Evolutionary conservation across 1,140 invertebrate genomes (phyloP), one percentile per base, ranked within the genome.

Genomic region (Drosophila pachea): DNA sequence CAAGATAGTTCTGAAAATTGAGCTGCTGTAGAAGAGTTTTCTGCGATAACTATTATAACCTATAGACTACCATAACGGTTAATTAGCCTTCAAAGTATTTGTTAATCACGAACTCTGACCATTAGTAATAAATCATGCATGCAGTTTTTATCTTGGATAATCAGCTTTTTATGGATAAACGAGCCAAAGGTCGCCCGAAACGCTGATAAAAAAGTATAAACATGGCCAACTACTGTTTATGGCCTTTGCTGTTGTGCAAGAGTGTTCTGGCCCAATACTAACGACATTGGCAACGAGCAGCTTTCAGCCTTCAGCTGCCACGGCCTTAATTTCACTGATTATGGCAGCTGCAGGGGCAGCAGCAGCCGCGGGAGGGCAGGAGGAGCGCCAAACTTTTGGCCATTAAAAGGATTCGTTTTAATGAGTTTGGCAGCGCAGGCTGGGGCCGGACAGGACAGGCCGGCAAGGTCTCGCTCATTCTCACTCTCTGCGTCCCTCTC

Each of bases 341-440:
- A 83, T 83, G 79, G 76, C 78, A 78, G 72, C 67, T 78, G 60
- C 67, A 61, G 49, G 49, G 54, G 58, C 76, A 70, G 70, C 72
- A 32, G 36, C 22, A 14, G 58, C 59, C n/a, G n/a, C n/a, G n/a
- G n/a, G n/a, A n/a, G n/a, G 4, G 38, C 38, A 40, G 11, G 11
- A 42, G 40, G 12, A 49, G 43, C 58, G 49, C 64, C 79, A 83
- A 83, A 83, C 76, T 83, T 83, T 83, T 84, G 79, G 74, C 79
- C 79, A 83, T 83, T 83, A 83, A 83, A 83, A 83, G 83, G 79
- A 83, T 84, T 83, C 79, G 76, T 83, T 83, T 83, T 83, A 83
- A 83, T 83, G 79, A 83, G 79, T 83, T 83, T 83, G 79, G 79
- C 78, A 84, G 74, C 5, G 65, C 63, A 64, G 49, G 12, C 12